Conservation (phyloP, 2,797 vertebrate genomes). For the Gambelia wislizenii region DNA sequence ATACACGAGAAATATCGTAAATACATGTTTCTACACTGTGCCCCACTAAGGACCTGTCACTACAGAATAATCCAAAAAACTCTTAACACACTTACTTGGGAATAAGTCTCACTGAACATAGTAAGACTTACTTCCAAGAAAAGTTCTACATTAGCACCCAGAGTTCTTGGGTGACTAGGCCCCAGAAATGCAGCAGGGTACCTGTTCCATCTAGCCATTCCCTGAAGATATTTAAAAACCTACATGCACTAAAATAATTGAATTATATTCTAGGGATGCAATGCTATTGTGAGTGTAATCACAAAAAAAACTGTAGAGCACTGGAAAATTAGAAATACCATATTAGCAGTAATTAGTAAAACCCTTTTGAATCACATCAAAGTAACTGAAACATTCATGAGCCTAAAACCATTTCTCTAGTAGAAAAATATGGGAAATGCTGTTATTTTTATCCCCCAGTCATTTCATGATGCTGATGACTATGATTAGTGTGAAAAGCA, state of each 20-base stretch:
- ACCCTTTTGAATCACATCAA: slow-evolving; percentile 43
- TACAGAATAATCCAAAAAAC: not conserved
- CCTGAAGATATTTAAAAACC: not conserved
- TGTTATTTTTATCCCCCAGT: slow-evolving; percentile 41
- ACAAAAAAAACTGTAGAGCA: not conserved
- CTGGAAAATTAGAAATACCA: not conserved
- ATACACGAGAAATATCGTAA: no score
- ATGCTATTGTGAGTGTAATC: not conserved
- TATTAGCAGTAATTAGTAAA: slow-evolving; percentile 40
- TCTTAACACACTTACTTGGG: not conserved
- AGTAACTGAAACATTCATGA: slow-evolving; percentile 51
- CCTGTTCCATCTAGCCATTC: no score
- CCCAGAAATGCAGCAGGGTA: not conserved
- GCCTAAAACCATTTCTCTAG: slow-evolving; percentile 42
- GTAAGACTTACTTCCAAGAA: not conserved
- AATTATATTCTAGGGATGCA: slow-evolving; percentile 39
- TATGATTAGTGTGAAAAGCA: slow-evolving; percentile 61
- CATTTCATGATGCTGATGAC: slow-evolving; percentile 44
- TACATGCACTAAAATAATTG: slow-evolving; percentile 40
- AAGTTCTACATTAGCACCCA: not conserved
- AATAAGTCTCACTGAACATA: not conserved
- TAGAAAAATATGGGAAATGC: slow-evolving; percentile 21
- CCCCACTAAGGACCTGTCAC: no score
- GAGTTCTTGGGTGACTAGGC: not conserved
- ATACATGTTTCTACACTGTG: not conserved